Conservation (phyloP, 2,888 invertebrate species). For the Lypha dubia region DNA sequence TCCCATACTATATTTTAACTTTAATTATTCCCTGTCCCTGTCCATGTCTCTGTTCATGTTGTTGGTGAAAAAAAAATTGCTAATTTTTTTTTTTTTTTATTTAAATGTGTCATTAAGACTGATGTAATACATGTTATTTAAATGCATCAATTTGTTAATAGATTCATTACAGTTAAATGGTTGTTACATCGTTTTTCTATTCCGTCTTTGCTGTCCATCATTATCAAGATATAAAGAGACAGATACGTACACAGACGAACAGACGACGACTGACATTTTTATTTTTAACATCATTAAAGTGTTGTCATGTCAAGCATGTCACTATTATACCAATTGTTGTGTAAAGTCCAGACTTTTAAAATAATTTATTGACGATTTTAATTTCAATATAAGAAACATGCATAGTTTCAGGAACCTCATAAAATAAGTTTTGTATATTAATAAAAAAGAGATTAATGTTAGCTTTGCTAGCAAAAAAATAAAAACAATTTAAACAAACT, state of each 20-base stretch:
- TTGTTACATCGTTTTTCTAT: conserved; percentile 46
- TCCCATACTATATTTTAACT: neutral
- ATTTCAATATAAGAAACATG: too few species aligned
- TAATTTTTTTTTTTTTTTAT: conserved; percentile 13
- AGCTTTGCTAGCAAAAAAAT: too few species aligned
- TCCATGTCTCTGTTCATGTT: neutral
- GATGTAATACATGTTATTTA: conserved; percentile 54
- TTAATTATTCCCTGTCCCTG: neutral
- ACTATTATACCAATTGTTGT: conserved; percentile 6
- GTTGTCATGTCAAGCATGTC: conserved; percentile 47
- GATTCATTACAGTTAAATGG: conserved; percentile 48
- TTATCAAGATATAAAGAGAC: conserved; percentile 48
- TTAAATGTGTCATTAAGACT: conserved; percentile 55
- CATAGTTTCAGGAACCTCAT: too few species aligned
- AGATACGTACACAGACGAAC: conserved; percentile 45
- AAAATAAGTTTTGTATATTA: too few species aligned
- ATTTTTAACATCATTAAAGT: conserved; percentile 34
- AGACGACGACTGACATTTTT: conserved; percentile 39
- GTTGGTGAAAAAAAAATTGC: neutral
- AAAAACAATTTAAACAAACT: too few species aligned
- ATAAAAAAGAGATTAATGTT: too few species aligned
- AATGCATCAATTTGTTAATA: conserved; percentile 62
- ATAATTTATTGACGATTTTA: neutral
- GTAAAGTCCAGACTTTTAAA: neutral
- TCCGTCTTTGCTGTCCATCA: conserved; percentile 38